phyloP scores from a whole-genome alignment of 2,888 invertebrate species.

The Seira sanloemensis region DNA sequence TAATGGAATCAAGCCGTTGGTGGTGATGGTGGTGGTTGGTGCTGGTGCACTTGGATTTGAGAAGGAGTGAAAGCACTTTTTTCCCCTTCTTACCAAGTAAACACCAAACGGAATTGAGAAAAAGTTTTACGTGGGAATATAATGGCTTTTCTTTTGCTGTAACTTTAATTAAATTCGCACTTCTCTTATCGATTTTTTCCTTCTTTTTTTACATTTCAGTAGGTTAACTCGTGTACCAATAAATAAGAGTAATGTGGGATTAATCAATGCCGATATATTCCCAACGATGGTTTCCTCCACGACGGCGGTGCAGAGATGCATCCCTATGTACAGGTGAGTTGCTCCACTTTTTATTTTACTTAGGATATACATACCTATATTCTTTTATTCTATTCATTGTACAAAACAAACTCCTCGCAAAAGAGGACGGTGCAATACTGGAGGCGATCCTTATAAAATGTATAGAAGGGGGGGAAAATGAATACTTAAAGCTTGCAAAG shows the following conservation, averaged over 20 bases:
- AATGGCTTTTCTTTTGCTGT: slow-evolving; percentile 51
- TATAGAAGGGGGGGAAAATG: neutral
- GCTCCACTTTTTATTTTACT: slow-evolving; percentile 22
- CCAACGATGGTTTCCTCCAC: slow-evolving; percentile 74
- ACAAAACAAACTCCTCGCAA: no score
- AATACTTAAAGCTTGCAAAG: slow-evolving; percentile 10
- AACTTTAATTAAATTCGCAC: slow-evolving; percentile 61
- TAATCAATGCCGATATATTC: slow-evolving; percentile 74
- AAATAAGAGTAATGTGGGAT: slow-evolving; percentile 74
- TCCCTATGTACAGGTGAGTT: slow-evolving; percentile 73
- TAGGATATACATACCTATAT: neutral
- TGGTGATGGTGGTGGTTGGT: no score
- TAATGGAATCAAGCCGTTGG: neutral
- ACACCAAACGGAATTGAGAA: slow-evolving; percentile 5
- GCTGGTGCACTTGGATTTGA: no score
- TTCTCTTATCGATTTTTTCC: slow-evolving; percentile 49
- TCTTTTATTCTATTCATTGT: no score
- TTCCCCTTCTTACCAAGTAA: no score
- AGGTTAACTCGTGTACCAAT: slow-evolving; percentile 74
- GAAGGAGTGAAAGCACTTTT: no score
- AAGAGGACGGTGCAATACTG: neutral
- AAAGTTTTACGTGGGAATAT: slow-evolving; percentile 45
- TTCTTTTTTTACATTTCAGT: slow-evolving; percentile 62
- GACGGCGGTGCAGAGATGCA: slow-evolving; percentile 73
- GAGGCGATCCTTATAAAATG: slow-evolving; percentile 18